Evolutionary conservation across 2,797 vertebrate genomes (phyloP).

Genomic region (Pipistrellus pipistrellus): DNA sequence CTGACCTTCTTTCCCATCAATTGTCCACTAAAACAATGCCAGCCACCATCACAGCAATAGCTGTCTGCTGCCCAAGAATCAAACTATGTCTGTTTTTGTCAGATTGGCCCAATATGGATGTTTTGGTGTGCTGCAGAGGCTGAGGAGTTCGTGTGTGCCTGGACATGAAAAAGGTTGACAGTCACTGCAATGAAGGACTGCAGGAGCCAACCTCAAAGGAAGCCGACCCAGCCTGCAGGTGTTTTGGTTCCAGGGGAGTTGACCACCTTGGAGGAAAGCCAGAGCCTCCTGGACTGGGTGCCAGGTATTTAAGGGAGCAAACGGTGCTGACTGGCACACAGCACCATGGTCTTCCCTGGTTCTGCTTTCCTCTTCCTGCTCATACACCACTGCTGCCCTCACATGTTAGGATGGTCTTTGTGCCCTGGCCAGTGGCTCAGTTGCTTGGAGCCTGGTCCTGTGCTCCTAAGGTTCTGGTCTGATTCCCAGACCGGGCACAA

Average conservation of each 20-base stretch:
- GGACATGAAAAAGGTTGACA: background rate
- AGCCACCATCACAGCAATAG: too few relatives aligned
- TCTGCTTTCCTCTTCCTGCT: background rate
- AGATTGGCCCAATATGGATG: too few relatives aligned
- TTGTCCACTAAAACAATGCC: too few relatives aligned
- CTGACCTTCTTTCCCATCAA: too few relatives aligned
- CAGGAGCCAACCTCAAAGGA: background rate
- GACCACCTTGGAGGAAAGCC: background rate
- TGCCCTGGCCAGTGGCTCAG: background rate
- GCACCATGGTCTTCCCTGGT: background rate
- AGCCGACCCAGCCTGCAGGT: background rate
- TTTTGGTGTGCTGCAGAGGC: too few relatives aligned
- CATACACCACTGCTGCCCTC: background rate
- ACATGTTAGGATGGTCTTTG: background rate
- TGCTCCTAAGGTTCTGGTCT: background rate
- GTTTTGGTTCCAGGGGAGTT: background rate
- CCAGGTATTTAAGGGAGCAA: background rate
- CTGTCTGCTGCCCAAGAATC: too few relatives aligned
- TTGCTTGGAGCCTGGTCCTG: too few relatives aligned
- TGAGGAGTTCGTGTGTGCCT: too few relatives aligned
- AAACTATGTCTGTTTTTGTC: too few relatives aligned
- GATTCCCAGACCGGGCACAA: background rate
- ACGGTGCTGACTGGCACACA: background rate
- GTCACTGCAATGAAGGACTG: background rate
- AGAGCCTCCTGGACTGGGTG: background rate